These are phyloP conservation scores for Pedetes capensis DNA, from an alignment of 2,113 vertebrate species.

Conservation along the genomic window DNA sequence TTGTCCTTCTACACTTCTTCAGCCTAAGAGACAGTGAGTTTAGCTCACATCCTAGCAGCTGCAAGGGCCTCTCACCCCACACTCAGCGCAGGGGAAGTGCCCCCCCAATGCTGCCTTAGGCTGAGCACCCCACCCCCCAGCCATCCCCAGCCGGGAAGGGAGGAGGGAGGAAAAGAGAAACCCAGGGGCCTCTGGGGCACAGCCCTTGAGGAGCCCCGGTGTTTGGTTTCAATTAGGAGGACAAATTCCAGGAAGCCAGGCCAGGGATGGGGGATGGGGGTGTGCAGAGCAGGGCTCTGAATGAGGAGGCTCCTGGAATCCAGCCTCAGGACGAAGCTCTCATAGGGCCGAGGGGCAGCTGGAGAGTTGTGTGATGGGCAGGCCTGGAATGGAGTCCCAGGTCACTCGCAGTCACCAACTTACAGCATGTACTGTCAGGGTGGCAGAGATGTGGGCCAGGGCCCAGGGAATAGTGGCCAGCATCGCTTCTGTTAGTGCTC, in stretches of 20 bases:
- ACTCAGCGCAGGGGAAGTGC: not conserved
- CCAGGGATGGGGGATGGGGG: constrained; percentile 71
- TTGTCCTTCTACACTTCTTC: not conserved
- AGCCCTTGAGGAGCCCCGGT: constrained; percentile 76
- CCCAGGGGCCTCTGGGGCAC: constrained; percentile 76
- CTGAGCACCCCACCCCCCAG: constrained; percentile 64
- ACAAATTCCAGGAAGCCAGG: constrained; percentile 80
- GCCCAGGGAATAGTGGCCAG: not conserved
- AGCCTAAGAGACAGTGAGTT: not conserved
- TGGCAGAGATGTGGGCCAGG: not conserved
- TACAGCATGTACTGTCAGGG: not conserved
- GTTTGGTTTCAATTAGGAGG: constrained; percentile 81
- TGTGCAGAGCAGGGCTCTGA: constrained; percentile 30
- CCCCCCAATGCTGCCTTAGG: not conserved
- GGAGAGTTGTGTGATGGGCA: not conserved
- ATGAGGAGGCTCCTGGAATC: constrained; percentile 65
- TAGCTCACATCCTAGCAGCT: not conserved
- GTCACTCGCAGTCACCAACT: not conserved
- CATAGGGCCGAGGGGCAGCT: not conserved
- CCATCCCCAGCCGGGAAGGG: constrained; percentile 34
- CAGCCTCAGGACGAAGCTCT: constrained; percentile 49
- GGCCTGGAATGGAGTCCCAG: not conserved
- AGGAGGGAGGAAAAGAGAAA: constrained; percentile 66
- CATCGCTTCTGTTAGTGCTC: not conserved
- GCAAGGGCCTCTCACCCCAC: not conserved